Base-by-base conservation (phyloP, 2,113 vertebrate genomes). In the Melanerpes aurifrons region DNA sequence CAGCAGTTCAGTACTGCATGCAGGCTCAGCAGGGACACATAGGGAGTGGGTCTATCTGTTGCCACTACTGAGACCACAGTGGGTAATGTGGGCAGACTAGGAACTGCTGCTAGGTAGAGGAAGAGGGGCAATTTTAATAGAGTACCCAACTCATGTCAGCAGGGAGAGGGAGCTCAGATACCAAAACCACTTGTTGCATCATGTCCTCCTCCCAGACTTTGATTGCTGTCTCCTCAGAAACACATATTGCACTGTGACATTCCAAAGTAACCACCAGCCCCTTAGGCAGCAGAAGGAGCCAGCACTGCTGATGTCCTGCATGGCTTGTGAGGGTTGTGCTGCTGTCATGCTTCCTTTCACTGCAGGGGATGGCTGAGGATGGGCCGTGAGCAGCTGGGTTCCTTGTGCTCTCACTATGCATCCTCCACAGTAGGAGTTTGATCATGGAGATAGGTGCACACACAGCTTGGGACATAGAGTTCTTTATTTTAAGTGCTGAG, bases 401-500 rank as follows among this genome's bases (percentile, higher is more conserved):
- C 17, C 28, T 22, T 54, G 28, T 57, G n/a, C 28, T 86, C 61
- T 92, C 5, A 5, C 69, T 1, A 1, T 7, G 31, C 13, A 4
- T 1, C 28, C 40, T 50, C 10, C 62, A 80, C 63, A 8, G 7
- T 15, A 12, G 14, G 35, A 14, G 9, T 6, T 85, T 85, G 19
- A 10, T 54, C 25, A 13, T 63, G 59, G n/a, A 62, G 35, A 28
- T 5, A 79, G 17, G 15, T 40, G 40, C 47, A 71, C 57, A 83
- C 20, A 9, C 25, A 53, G 29, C 62, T 78, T 57, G 45, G 66
- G 21, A 20, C 0, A 0, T 40, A 2, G 26, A 2, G 29, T 21
- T 80, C 15, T 82, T 84, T 5, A 73, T 13, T 82, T 84, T 4
- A 73, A 72, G 45, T 47, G 64, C 10, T 0, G 6, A 61, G n/a